A percentile compares a stretch with the other conserved stretches of the same genome.
Conservation (phyloP, 2,113 vertebrate species). For the Nansenia antarctica region DNA sequence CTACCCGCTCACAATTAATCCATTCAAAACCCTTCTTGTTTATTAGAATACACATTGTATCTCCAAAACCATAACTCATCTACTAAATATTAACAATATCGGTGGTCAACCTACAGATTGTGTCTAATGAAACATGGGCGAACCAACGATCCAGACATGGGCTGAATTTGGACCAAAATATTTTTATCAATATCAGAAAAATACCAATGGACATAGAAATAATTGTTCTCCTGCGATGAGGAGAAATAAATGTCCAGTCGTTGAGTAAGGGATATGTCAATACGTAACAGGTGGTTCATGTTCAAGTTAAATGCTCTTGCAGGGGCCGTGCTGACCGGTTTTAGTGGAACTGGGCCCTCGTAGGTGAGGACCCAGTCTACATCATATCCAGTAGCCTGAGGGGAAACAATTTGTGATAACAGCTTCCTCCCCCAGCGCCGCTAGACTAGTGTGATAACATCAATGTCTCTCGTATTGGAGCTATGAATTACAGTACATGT, state of each 20-base stretch:
- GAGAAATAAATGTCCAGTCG: not conserved
- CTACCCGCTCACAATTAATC: too few relatives aligned
- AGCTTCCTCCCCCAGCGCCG: conserved; percentile 26
- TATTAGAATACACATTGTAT: not conserved
- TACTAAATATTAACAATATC: not conserved
- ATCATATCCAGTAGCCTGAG: conserved; percentile 8
- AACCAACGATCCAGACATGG: too few relatives aligned
- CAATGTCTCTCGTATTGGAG: conserved; percentile 9
- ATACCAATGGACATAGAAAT: too few relatives aligned
- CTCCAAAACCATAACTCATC: not conserved
- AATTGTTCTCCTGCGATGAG: too few relatives aligned
- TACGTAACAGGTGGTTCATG: not conserved
- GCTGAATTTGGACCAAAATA: not conserved
- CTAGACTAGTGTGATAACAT: conserved; percentile 19
- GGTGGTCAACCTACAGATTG: too few relatives aligned
- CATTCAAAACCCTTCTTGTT: too few relatives aligned
- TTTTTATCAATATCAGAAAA: not conserved
- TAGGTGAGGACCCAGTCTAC: not conserved
- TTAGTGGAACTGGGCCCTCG: conserved; percentile 6
- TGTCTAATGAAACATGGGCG: too few relatives aligned
- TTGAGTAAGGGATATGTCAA: not conserved
- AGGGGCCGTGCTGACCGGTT: not conserved
- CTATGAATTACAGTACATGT: not conserved
- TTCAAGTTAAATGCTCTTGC: not conserved
- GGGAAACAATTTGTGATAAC: conserved; percentile 24